Conservation (phyloP, 2,113 vertebrate genomes). For the Actenoides hombroni region DNA sequence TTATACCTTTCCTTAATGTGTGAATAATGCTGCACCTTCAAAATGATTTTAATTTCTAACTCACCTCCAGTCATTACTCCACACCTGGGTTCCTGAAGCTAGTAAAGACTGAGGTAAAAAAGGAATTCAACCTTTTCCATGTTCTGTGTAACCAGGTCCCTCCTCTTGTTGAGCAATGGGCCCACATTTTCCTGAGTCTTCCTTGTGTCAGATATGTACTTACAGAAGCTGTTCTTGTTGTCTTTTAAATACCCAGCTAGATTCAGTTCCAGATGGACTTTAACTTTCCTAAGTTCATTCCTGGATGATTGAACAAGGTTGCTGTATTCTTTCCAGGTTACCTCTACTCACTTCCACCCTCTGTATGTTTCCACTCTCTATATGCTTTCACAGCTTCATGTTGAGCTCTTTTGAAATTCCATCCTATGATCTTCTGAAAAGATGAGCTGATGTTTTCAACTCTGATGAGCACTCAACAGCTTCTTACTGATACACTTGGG, state of each 20-base stretch:
- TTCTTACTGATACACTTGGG: neutral
- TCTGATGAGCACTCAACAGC: neutral
- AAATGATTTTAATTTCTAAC: too few relatives aligned
- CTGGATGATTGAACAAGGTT: rapidly evolving
- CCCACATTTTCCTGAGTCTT: neutral
- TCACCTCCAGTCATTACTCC: too few relatives aligned
- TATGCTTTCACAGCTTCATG: neutral
- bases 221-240: neutral
- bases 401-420: neutral
- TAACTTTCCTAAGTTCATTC: neutral
- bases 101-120: neutral
- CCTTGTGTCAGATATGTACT: neutral
- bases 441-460: neutral
- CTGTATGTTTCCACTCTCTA: neutral
- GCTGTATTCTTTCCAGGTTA: neutral
- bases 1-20: too few relatives aligned
- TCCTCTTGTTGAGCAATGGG: neutral
- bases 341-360: neutral
- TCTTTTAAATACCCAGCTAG: neutral
- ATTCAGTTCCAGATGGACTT: neutral
- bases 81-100: neutral
- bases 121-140: neutral
- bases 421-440: neutral
- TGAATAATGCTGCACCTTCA: too few relatives aligned
- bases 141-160: neutral